Evolutionary conservation across 2,113 vertebrate genomes (phyloP), one percentile per base, ranked within the genome.

Genomic region (Daubentonia madagascariensis): DNA sequence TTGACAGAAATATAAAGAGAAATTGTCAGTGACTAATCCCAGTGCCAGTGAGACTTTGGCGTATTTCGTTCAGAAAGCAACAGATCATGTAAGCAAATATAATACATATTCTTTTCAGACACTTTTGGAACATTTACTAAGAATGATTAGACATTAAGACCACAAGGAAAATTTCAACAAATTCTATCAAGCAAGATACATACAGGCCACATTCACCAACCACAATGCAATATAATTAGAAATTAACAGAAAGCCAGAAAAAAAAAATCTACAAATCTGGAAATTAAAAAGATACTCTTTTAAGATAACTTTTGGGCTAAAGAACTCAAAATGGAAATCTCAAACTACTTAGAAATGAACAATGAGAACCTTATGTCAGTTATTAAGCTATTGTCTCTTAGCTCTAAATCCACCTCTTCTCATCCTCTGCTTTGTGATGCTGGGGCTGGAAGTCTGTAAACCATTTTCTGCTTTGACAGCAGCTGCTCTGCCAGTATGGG

Each of bases 131-230:
- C 18, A 75, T 73, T 85, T 84, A 76, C 32, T 35, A 96, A 85
- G 61, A 94, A 43, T n/a, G 65, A 80, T 75, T 23, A 81, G 78
- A 72, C 25, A 86, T 89, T 83, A 86, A 93, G 32, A 79, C 6
- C 23, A 92, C 54, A 79, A 96, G 70, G 50, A 91, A 88, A 89
- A 94, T 61, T 68, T 94, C n/a, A 96, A 85, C 22, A 84, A 75
- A 89, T 85, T 75, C 40, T 25, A 68, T 35, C 25, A 45, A 70
- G 59, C 2, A 61, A 30, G 83, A 83, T 80, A 61, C n/a, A 78
- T 18, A 83, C 20, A 63, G 43, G 35, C 25, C 43, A 76, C 25
- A 67, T 14, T 91, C 61, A 70, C 22, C n/a, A 92, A 37, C 35
- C 30, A 91, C 8, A 54, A 37, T 68, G 76, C 78, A 89, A 50